These are phyloP conservation scores for Enteromius fasciolatus DNA, from an alignment of 2,797 vertebrate genomes.

Conservation along the genomic window DNA sequence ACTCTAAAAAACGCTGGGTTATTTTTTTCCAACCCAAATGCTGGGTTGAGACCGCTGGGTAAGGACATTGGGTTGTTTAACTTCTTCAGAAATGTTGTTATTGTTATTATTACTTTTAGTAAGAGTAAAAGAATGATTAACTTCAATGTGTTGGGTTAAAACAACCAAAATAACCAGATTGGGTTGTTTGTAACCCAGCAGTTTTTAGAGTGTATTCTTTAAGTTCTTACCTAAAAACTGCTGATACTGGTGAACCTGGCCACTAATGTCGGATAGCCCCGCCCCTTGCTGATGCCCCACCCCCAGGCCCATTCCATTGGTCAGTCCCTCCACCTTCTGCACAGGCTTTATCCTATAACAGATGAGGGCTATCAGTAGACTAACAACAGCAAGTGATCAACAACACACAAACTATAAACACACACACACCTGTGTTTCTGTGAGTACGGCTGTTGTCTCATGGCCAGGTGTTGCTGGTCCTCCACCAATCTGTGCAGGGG, in stretches of 20 bases:
- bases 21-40: too few relatives aligned
- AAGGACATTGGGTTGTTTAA: too few relatives aligned
- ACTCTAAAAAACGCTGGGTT: too few relatives aligned
- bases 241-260: slow-evolving; percentile 94
- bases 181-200: too few relatives aligned
- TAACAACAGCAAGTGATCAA: background rate
- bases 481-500: slow-evolving; percentile 88
- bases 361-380: slow-evolving; percentile 2
- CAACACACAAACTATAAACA: background rate
- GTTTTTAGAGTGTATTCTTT: too few relatives aligned
- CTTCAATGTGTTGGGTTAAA: too few relatives aligned
- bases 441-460: slow-evolving; percentile 91
- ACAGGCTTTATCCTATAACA: slow-evolving; percentile 84
- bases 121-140: too few relatives aligned
- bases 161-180: too few relatives aligned
- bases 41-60: too few relatives aligned
- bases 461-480: slow-evolving; percentile 92
- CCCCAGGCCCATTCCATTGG: slow-evolving; percentile 84
- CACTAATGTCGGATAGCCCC: slow-evolving; percentile 86
- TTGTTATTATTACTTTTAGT: too few relatives aligned
- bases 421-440: slow-evolving; percentile 86
- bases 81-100: too few relatives aligned
- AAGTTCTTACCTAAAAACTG: slow-evolving; percentile 88
- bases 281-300: slow-evolving; percentile 78
- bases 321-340: slow-evolving; percentile 88